Evolutionary conservation across 2,113 vertebrate species (phyloP).

Genomic region (Lepisosteus oculatus): DNA sequence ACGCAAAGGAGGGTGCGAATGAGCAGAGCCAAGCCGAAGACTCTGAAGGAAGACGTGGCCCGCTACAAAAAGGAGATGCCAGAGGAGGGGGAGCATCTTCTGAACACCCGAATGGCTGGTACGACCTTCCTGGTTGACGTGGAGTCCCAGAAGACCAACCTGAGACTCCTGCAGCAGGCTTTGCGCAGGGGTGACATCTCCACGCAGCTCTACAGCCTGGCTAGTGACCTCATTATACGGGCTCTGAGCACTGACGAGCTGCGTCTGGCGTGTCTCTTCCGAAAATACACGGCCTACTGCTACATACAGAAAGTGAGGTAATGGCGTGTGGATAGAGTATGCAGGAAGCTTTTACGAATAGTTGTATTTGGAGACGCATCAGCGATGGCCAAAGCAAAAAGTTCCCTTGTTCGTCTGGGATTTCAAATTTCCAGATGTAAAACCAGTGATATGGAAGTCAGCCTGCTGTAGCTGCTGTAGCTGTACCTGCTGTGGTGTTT

Average conservation of each 20-base stretch:
- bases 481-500: too few relatives aligned
- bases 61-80: background rate
- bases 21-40: background rate
- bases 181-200: conserved; percentile 11
- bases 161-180: conserved; percentile 14
- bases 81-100: background rate
- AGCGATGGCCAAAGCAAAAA: too few relatives aligned
- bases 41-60: background rate
- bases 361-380: too few relatives aligned
- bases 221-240: conserved; percentile 3
- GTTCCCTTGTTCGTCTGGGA: too few relatives aligned
- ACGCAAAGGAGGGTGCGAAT: background rate
- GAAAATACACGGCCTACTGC: conserved; percentile 7
- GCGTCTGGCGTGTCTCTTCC: conserved; percentile 15
- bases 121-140: background rate
- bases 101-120: background rate
- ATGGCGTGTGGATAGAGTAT: too few relatives aligned
- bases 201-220: conserved; percentile 4
- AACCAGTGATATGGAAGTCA: too few relatives aligned
- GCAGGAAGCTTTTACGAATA: too few relatives aligned
- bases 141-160: conserved; percentile 14
- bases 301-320: background rate
- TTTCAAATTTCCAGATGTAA: too few relatives aligned
- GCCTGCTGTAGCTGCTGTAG: too few relatives aligned
- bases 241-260: background rate